Conservation (phyloP, 2,113 vertebrate species). For the Elanus axillaris region DNA sequence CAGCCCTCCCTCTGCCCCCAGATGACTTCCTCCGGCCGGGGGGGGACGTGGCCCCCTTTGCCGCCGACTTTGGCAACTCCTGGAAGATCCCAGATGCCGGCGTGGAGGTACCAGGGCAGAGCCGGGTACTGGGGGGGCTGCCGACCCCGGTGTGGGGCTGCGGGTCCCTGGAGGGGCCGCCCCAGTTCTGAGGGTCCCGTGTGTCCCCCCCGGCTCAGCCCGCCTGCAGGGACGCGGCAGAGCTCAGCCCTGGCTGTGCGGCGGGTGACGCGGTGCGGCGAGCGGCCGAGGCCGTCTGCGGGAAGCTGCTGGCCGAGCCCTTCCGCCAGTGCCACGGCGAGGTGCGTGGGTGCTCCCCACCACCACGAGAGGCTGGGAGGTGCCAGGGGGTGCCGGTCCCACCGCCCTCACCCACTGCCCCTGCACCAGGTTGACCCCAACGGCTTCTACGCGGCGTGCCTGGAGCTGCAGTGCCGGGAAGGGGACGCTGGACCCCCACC, state of each 20-base stretch:
- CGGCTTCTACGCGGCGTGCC: constrained; percentile 79
- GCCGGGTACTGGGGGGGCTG: too few species aligned
- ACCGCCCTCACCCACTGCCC: accelerated
- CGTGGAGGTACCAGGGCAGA: not conserved
- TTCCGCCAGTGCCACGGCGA: constrained; percentile 80
- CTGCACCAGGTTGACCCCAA: constrained; percentile 74
- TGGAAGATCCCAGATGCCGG: not conserved
- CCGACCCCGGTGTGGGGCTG: accelerated
- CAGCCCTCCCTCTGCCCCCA: not conserved
- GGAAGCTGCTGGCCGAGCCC: constrained; percentile 71
- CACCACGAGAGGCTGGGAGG: accelerated
- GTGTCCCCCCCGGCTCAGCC: not conserved
- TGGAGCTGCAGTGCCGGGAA: constrained; percentile 76
- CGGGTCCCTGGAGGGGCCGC: not conserved
- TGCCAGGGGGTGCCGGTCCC: accelerated
- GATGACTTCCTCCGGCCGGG: not conserved
- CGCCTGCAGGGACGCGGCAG: constrained; percentile 77
- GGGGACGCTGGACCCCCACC: not conserved
- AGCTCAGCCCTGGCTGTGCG: constrained; percentile 73
- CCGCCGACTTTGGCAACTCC: not conserved
- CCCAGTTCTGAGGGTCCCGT: not conserved
- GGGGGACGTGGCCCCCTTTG: not conserved
- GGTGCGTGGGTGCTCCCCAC: constrained; percentile 55
- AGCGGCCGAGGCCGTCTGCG: constrained; percentile 73
- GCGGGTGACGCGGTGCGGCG: not conserved